These are phyloP conservation scores for Apis florea DNA, from an alignment of 1,140 invertebrate species.

Conservation along the genomic window DNA sequence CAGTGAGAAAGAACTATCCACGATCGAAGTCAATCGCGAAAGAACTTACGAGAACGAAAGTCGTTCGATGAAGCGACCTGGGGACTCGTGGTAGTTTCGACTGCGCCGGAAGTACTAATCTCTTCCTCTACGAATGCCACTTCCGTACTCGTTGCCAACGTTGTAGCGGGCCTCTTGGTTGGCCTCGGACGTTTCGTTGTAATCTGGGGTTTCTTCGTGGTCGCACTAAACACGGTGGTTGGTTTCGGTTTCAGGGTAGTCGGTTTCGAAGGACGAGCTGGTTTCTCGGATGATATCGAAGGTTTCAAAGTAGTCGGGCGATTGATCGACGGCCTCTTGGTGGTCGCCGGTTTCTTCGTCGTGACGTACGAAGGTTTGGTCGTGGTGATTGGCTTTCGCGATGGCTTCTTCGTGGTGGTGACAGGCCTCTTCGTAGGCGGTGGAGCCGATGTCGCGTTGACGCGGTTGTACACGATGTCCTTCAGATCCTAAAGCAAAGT, in stretches of 20 bases:
- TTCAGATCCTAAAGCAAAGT: constrained; percentile 82
- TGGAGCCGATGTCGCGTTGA: constrained; percentile 73
- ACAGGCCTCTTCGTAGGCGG: constrained; percentile 69
- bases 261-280: constrained; percentile 58
- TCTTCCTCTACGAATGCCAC: constrained; percentile 44
- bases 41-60: constrained; percentile 68
- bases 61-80: constrained; percentile 48
- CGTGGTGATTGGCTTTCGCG: constrained; percentile 63
- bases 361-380: constrained; percentile 37
- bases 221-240: constrained; percentile 60
- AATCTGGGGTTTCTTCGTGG: constrained; percentile 74
- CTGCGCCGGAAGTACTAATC: background rate
- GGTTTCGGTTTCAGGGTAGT: constrained; percentile 74
- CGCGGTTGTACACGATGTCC: constrained; percentile 86
- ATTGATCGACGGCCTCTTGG: constrained; percentile 71
- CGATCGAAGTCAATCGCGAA: no score
- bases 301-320: constrained; percentile 67
- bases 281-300: constrained; percentile 79
- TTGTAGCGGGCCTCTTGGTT: constrained; percentile 67
- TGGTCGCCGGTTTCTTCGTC: constrained; percentile 64
- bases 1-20: background rate
- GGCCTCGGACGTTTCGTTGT: constrained; percentile 72
- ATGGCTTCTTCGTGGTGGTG: constrained; percentile 68
- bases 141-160: constrained; percentile 60
- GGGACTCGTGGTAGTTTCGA: constrained; percentile 36